Percentiles rank a stretch among this genome's conserved stretches.
Conservation (phyloP, 2,888 invertebrate species). For the Dioctria linearis region DNA sequence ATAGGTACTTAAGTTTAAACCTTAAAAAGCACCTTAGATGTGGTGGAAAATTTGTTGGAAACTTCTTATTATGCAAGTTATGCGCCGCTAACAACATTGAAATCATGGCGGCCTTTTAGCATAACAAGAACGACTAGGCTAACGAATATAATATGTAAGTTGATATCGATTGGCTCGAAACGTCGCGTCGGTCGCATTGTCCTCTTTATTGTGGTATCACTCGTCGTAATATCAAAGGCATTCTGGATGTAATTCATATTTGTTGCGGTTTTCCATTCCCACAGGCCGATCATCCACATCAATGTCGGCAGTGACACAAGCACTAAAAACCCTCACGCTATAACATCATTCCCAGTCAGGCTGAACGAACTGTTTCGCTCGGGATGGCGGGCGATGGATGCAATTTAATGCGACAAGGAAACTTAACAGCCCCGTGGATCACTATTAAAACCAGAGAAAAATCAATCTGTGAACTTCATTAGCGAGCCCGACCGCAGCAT, state of each 20-base stretch:
- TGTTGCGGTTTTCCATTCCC: constrained; percentile 46
- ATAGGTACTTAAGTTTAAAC: too few relatives aligned
- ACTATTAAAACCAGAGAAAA: constrained; percentile 31
- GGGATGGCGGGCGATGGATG: constrained; percentile 11
- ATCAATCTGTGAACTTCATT: constrained; percentile 42
- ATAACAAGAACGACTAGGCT: not conserved
- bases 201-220: not conserved
- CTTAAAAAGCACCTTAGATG: too few relatives aligned
- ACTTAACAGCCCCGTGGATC: constrained; percentile 10
- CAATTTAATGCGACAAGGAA: constrained; percentile 39
- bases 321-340: constrained; percentile 32
- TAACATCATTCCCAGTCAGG: not conserved
- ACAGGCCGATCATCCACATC: constrained; percentile 34
- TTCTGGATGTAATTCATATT: constrained; percentile 37
- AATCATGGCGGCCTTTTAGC: not conserved
- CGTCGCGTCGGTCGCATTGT: constrained; percentile 4
- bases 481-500: constrained; percentile 27
- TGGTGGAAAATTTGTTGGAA: not conserved
- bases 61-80: not conserved
- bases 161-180: not conserved
- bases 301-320: constrained; percentile 38
- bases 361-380: not conserved
- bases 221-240: not conserved
- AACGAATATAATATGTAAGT: not conserved
- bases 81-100: not conserved